These are phyloP conservation scores for Drosophila suzukii DNA, from an alignment of 1,140 invertebrate species.

Conservation along the genomic window DNA sequence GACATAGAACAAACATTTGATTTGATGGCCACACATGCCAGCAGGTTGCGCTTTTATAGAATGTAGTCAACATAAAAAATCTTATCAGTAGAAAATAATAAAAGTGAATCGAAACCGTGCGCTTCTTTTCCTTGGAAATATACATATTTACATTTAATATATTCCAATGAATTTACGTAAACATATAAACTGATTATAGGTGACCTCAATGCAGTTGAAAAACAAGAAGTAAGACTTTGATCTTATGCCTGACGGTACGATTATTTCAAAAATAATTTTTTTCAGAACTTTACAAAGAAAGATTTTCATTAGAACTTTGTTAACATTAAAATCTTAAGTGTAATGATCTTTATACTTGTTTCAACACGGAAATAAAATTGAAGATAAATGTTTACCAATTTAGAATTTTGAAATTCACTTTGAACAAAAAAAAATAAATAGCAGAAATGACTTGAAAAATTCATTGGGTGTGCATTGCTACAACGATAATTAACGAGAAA, in stretches of 20 bases:
- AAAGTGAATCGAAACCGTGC: conserved; percentile 22
- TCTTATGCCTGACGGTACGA: background rate
- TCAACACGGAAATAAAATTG: background rate
- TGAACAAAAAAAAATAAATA: background rate
- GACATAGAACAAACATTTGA: conserved; percentile 33
- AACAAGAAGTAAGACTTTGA: conserved; percentile 32
- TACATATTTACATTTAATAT: background rate
- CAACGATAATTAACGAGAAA: conserved; percentile 71
- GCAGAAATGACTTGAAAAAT: background rate
- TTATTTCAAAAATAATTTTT: no score
- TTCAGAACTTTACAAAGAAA: background rate
- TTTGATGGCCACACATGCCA: conserved; percentile 41
- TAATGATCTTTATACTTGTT: no score
- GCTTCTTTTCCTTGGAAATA: conserved; percentile 17
- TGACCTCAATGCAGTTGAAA: conserved; percentile 31
- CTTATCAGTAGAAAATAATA: conserved; percentile 22
- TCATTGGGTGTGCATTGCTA: conserved; percentile 6
- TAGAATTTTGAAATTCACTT: background rate
- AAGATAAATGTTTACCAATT: background rate
- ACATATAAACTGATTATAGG: conserved; percentile 9
- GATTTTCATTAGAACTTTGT: no score
- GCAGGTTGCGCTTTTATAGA: conserved; percentile 46
- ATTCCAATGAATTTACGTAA: conserved; percentile 3
- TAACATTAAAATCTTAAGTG: no score
- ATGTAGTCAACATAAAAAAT: background rate